These are phyloP conservation scores for Haplochromis burtoni DNA, from an alignment of 2,113 vertebrate genomes.

Conservation along the genomic window DNA sequence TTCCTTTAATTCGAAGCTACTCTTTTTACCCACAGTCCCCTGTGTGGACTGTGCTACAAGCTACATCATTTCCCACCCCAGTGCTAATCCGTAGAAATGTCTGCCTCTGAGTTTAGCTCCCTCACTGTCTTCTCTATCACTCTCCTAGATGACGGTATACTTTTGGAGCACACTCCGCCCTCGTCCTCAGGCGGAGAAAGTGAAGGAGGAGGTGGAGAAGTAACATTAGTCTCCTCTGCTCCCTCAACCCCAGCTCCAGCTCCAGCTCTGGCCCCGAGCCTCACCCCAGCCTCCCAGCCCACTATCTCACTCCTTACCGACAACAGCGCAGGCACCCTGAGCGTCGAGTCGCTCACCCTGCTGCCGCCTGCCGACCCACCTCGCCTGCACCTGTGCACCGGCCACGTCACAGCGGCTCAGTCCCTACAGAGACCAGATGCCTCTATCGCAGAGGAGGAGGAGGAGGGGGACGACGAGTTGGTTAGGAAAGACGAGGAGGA, in stretches of 20 bases:
- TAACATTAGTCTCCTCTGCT: neutral
- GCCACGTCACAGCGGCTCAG: conserved; percentile 55
- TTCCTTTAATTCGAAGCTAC: neutral
- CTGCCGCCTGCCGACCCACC: conserved; percentile 82
- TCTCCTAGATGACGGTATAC: conserved; percentile 71
- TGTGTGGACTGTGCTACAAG: neutral
- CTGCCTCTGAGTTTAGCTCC: neutral
- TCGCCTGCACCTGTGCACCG: conserved; percentile 74
- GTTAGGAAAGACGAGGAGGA: conserved; percentile 1
- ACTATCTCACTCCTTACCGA: conserved; percentile 89
- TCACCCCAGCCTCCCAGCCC: conserved; percentile 89
- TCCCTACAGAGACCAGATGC: conserved; percentile 27
- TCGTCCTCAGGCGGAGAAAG: conserved; percentile 54
- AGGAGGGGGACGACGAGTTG: neutral
- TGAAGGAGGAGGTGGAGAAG: conserved; percentile 5
- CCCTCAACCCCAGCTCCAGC: conserved; percentile 67
- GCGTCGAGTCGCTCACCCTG: conserved; percentile 88
- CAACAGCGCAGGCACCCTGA: conserved; percentile 75
- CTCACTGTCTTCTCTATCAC: neutral
- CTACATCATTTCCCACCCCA: neutral
- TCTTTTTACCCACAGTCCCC: neutral
- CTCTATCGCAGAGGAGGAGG: conserved; percentile 35
- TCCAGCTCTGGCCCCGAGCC: conserved; percentile 87
- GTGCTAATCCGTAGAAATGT: neutral
- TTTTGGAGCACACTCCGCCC: conserved; percentile 69